Base-by-base conservation (phyloP, 2,888 invertebrate species). In the Drosophila robusta region DNA sequence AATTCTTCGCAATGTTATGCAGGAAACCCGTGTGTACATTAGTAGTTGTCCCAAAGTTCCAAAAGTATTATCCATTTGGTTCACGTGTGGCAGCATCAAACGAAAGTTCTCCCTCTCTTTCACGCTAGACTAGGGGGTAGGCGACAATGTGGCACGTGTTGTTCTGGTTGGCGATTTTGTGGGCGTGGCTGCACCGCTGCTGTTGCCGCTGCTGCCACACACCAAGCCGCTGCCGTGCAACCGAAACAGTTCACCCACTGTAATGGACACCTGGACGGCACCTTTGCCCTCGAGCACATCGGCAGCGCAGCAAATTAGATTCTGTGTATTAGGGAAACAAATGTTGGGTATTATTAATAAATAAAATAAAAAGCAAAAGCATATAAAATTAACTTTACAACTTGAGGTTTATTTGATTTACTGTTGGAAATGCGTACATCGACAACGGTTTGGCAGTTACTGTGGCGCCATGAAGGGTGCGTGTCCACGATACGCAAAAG, bases 281-380 rank as follows among this genome's bases (percentile, higher is more conserved):
- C 96, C 96, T 90, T 97, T 96, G 62, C 97, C 97, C 92, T 98
- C 98, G 45, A 98, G 93, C n/a, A 98, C 96, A 92, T 98, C 98
- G 36, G 97, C 96, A 38, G 98, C 95, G 91, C 97, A 97, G 93
- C 98, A 98, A 90, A 98, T 95, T 82, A 98, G 94, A 91, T 97
- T 97, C 98, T 91, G 79, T 69, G 80, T 41, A 24, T 55, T 32
- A 57, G 64, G 44, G 45, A 61, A 67, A 54, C n/a, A 32, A 22
- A 47, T 29, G 8, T 41, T 18, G 9, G 8, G n/a, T 16, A 57
- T 71, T 65, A 67, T 69, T 72, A 50, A 65, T 69, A 52, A 47
- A 44, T 52, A 12, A 18, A 11, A 12, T 12, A 1, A 41, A n/a
- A 38, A 32, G 26, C 11, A 14, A 7, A 55, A 38, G 32, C 26